These are phyloP conservation scores for Neogobius melanostomus DNA, from an alignment of 2,113 vertebrate species.

Conservation along the genomic window DNA sequence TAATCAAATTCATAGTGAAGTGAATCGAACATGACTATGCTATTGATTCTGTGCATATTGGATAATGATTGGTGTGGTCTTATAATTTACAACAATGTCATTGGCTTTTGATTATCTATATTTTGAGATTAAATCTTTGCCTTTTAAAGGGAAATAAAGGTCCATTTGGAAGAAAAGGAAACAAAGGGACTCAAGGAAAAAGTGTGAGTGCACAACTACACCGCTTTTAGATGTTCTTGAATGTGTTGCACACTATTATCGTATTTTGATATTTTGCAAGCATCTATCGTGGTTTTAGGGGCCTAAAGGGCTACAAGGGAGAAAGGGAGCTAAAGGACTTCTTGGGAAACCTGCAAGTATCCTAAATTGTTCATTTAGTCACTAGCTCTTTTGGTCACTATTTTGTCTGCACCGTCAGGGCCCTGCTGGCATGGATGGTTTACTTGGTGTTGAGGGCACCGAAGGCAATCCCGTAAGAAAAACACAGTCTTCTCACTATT, in stretches of 20 bases:
- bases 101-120: background rate
- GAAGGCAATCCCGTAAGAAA: conserved; percentile 74
- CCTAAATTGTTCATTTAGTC: conserved; percentile 1
- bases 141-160: conserved; percentile 62
- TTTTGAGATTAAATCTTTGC: conserved; percentile 2
- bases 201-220: conserved; percentile 56
- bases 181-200: conserved; percentile 62
- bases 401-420: conserved; percentile 58
- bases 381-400: background rate
- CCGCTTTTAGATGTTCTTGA: background rate
- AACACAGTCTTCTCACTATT: background rate
- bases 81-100: background rate
- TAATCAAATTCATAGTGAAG: background rate
- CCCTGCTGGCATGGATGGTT: conserved; percentile 68
- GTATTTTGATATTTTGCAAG: background rate
- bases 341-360: conserved; percentile 73
- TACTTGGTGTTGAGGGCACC: conserved; percentile 78
- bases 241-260: background rate
- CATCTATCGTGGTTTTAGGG: conserved; percentile 52
- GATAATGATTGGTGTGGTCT: background rate
- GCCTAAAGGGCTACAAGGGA: conserved; percentile 56
- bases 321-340: conserved; percentile 54
- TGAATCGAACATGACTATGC: too few species aligned
- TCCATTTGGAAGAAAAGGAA: conserved; percentile 58
- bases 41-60: background rate